Evolutionary conservation across 1,140 invertebrate genomes (phyloP).

Genomic region (Augochlora pura): DNA sequence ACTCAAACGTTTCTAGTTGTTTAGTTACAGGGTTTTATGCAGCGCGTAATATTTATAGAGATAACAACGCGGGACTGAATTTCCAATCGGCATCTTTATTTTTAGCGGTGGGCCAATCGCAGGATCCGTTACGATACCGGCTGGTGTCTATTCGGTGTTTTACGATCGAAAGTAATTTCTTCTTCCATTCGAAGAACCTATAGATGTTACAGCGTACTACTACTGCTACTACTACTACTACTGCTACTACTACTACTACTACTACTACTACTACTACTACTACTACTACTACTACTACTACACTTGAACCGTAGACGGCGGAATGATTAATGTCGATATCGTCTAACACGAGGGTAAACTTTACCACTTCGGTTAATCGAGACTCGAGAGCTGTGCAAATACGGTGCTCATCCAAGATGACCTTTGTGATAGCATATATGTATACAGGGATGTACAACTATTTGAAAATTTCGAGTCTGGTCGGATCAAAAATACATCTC

Average conservation of each 20-base stretch:
- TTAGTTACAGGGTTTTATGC: slow-evolving; percentile 29
- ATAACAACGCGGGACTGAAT: slow-evolving; percentile 34
- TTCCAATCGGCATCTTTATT: slow-evolving; percentile 53
- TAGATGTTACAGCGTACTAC: too few relatives aligned
- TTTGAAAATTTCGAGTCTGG: too few relatives aligned
- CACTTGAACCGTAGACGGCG: background rate
- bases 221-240: too few relatives aligned
- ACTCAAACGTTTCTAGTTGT: slow-evolving; percentile 18
- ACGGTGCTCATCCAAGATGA: too few relatives aligned
- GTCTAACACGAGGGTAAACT: background rate
- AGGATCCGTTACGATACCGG: slow-evolving; percentile 19
- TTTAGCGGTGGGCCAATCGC: slow-evolving; percentile 54
- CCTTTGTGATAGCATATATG: too few relatives aligned
- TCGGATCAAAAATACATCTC: too few relatives aligned
- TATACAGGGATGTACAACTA: too few relatives aligned
- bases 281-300: too few relatives aligned
- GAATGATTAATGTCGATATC: background rate
- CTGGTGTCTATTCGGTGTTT: slow-evolving; percentile 4
- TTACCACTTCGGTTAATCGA: background rate
- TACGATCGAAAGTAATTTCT: background rate
- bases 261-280: too few relatives aligned
- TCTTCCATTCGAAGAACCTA: background rate
- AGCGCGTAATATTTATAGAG: slow-evolving; percentile 44
- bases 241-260: too few relatives aligned
- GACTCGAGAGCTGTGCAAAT: slow-evolving; percentile 4